phyloP scores from a whole-genome alignment of 2,888 invertebrate species.

The Diplolepis rosae region DNA sequence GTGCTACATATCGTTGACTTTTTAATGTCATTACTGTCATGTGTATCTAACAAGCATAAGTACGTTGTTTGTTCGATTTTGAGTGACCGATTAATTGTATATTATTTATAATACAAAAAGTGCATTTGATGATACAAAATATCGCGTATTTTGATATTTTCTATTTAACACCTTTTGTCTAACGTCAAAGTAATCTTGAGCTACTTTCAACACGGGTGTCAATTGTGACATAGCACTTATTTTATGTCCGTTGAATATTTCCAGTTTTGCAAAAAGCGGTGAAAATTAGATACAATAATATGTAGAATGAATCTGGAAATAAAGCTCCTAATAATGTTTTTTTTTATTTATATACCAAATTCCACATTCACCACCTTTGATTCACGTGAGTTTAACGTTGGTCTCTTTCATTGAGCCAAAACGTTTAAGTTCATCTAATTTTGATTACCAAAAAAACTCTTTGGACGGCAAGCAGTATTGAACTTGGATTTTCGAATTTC shows the following conservation, averaged over 20 bases:
- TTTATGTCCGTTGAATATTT: background rate
- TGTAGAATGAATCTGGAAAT: slow-evolving; percentile 1
- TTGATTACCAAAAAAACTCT: no score
- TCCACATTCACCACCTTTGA: no score
- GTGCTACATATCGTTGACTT: slow-evolving; percentile 67
- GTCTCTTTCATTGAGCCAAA: background rate
- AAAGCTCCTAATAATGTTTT: background rate
- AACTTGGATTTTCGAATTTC: no score
- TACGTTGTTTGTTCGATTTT: slow-evolving; percentile 62
- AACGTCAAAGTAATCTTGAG: background rate
- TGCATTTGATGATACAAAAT: slow-evolving; percentile 22
- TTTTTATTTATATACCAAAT: background rate
- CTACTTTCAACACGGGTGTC: background rate
- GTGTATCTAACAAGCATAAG: slow-evolving; percentile 55
- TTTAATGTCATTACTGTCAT: slow-evolving; percentile 68
- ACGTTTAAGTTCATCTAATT: no score
- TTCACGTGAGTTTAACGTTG: background rate
- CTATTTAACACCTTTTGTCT: background rate
- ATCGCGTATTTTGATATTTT: slow-evolving; percentile 31
- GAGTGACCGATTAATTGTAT: slow-evolving; percentile 52
- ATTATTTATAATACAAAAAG: slow-evolving; percentile 36
- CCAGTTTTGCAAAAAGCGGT: background rate
- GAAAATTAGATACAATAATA: background rate
- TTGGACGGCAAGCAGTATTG: no score
- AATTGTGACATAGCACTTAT: background rate